These are phyloP conservation scores for Nestor notabilis DNA, from an alignment of 2,113 vertebrate genomes.

Conservation along the genomic window DNA sequence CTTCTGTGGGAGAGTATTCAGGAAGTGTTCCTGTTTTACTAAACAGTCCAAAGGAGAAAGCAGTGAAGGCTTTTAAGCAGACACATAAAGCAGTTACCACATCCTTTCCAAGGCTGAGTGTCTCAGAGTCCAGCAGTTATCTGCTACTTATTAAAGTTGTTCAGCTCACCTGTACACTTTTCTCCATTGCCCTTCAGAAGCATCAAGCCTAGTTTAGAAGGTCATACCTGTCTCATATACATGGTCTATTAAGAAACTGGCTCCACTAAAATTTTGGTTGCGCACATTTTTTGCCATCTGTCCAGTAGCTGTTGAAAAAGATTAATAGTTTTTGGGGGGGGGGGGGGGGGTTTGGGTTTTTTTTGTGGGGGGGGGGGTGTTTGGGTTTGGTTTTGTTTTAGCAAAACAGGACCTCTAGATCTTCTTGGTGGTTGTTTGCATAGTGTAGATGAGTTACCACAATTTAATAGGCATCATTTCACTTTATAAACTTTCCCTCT, in stretches of 20 bases:
- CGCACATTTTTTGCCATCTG: background rate
- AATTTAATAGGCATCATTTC: background rate
- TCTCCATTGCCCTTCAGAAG: background rate
- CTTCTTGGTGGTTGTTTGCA: background rate
- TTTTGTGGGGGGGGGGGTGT: background rate
- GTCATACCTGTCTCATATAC: background rate
- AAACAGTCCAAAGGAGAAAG: background rate
- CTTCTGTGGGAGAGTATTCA: background rate
- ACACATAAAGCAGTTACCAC: background rate
- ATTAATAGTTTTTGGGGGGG: background rate
- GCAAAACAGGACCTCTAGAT: background rate
- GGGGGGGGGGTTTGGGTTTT: background rate
- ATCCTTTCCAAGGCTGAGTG: background rate
- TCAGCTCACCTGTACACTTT: background rate
- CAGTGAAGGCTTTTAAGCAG: background rate
- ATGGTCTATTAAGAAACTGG: background rate
- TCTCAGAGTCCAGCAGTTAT: background rate
- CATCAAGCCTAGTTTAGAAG: background rate
- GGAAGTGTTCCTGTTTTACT: background rate
- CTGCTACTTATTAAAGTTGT: background rate
- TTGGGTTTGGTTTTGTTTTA: background rate
- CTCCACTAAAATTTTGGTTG: rapidly evolving
- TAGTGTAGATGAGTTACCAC: background rate
- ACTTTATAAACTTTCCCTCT: background rate
- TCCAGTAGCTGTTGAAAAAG: background rate